Base-by-base conservation (phyloP, 2,113 vertebrate genomes). In the Dromiciops gliroides region DNA sequence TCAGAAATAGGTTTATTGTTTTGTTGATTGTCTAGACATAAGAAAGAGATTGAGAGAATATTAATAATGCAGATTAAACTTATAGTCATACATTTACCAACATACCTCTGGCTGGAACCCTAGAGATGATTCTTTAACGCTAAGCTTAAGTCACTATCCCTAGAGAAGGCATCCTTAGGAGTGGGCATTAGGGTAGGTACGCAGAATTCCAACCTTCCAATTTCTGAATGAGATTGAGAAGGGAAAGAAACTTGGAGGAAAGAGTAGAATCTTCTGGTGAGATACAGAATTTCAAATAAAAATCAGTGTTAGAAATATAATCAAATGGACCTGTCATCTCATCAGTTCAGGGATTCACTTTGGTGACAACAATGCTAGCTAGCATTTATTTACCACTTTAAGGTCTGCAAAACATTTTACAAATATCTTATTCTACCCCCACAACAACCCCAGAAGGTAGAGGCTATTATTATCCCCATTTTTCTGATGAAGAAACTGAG, bases 201-300 rank as follows among this genome's bases (percentile, higher is more conserved):
- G 51, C 26, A 8, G 37, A 44, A 47, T 4, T 14, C 90, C 31
- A 24, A 51, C 9, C 48, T 94, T 94, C 52, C 89, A 31, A 49
- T 11, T 94, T 47, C 50, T 96, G 56, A 92, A 28, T 11, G 14
- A 91, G 60, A 93, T 48, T 90, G 56, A 95, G 89, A 92, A 96
- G 94, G 51, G 16, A 94, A 92, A 92, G 23, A 89, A 89, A 90
- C 93, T 94, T 96, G 92, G 92, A 96, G n/a, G 93, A 90, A 10
- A 50, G 48, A 60, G 91, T 96, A 89, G 91, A 67, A 0, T 3
- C 83, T 92, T 37, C 37, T 44, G 16, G 67, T 23, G n/a, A 83
- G n/a, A n/a, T n/a, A 0, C 7, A 44, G n/a, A 83, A 83, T 23
- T 83, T 44, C n/a, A 44, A 83, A 44, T 44, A 83, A n/a, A 83